A percentile compares a stretch with the other conserved stretches of the same genome.
phyloP scores from a whole-genome alignment of 2,888 invertebrate genomes.

The Gnatocerus cornutus region DNA sequence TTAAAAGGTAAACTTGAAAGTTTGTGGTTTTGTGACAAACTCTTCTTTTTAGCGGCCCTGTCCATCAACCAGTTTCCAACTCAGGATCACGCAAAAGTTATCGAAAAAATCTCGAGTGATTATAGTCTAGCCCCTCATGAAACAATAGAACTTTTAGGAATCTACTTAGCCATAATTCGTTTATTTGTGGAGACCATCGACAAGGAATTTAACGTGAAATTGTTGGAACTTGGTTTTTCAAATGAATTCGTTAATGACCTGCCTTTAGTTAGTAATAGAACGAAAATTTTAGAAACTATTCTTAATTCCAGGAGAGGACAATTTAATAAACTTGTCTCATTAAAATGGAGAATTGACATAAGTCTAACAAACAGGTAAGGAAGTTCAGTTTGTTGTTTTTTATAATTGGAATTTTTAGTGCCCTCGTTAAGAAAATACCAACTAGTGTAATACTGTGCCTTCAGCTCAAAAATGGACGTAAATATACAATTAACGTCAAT shows the following conservation, averaged over 20 bases:
- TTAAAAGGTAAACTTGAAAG: slow-evolving; percentile 56
- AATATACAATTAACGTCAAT: slow-evolving; percentile 62
- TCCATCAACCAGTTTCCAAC: slow-evolving; percentile 54
- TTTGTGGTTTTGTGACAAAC: not conserved
- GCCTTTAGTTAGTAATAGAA: slow-evolving; percentile 59
- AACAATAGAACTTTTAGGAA: slow-evolving; percentile 58
- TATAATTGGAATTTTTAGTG: slow-evolving; percentile 52
- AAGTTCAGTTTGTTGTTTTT: not conserved
- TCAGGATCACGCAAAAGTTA: slow-evolving; percentile 56
- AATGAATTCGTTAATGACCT: slow-evolving; percentile 61
- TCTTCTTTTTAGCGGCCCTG: slow-evolving; percentile 59
- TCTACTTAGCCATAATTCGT: slow-evolving; percentile 58
- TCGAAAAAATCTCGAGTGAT: slow-evolving; percentile 58
- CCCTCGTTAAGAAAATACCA: slow-evolving; percentile 60
- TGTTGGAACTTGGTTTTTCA: slow-evolving; percentile 61
- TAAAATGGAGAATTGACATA: slow-evolving; percentile 67
- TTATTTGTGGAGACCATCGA: slow-evolving; percentile 57
- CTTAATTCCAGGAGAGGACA: slow-evolving; percentile 51
- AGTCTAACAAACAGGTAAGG: slow-evolving; percentile 64
- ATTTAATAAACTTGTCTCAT: slow-evolving; percentile 54
- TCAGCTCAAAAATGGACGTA: slow-evolving; percentile 60
- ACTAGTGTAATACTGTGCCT: slow-evolving; percentile 63
- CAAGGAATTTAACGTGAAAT: slow-evolving; percentile 60
- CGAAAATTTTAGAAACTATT: slow-evolving; percentile 56
- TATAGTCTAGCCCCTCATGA: slow-evolving; percentile 55